phyloP scores from a whole-genome alignment of 2,888 invertebrate genomes.

The Hylaea fasciaria region DNA sequence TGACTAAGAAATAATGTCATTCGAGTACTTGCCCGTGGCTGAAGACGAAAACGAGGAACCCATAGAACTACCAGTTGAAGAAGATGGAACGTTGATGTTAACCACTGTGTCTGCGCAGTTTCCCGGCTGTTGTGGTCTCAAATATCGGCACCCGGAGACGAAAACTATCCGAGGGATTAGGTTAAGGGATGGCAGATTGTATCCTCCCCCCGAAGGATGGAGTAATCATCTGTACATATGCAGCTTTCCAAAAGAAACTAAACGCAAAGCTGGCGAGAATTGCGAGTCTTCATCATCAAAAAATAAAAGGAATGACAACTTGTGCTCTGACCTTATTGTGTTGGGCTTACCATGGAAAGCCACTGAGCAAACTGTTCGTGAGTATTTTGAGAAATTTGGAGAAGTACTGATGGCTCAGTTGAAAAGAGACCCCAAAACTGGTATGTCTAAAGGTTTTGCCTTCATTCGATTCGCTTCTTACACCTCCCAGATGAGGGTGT shows the following conservation, averaged over 20 bases:
- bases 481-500: conserved; percentile 96
- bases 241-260: conserved; percentile 96
- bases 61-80: conserved; percentile 98
- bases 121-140: conserved; percentile 97
- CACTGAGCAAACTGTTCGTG: conserved; percentile 96
- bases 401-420: conserved; percentile 99
- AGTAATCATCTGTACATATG: conserved; percentile 90
- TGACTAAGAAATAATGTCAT: conserved; percentile 84
- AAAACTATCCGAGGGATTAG: conserved; percentile 95
- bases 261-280: conserved; percentile 96
- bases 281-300: conserved; percentile 93
- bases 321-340: conserved; percentile 99
- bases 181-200: conserved; percentile 95
- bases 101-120: conserved; percentile 98
- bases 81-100: conserved; percentile 96
- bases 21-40: conserved; percentile 94
- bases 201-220: conserved; percentile 96
- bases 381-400: conserved; percentile 99
- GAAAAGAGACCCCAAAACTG: conserved; percentile 95
- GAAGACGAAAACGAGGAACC: conserved; percentile 99
- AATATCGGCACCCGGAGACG: conserved; percentile 97
- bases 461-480: conserved; percentile 98
- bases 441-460: conserved; percentile 99
- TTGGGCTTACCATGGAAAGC: conserved; percentile 99
- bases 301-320: conserved; percentile 96